These are phyloP conservation scores for Rhopalosiphum maidis DNA, from an alignment of 1,140 invertebrate genomes.

Conservation along the genomic window DNA sequence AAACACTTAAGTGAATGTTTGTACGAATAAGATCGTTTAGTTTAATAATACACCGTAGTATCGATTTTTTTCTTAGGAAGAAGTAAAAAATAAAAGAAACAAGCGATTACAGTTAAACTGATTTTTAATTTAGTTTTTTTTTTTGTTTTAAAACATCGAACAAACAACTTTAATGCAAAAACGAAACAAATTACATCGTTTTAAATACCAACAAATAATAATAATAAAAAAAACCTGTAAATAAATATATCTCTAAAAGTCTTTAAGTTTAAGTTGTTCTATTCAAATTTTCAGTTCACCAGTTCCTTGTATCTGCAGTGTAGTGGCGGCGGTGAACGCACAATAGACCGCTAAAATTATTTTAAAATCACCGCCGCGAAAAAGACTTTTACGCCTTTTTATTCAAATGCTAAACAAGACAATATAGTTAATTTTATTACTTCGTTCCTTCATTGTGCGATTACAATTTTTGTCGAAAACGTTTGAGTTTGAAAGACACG, in stretches of 20 bases:
- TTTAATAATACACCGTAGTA: neutral
- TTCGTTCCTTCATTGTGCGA: neutral
- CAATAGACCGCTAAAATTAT: neutral
- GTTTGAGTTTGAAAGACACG: neutral
- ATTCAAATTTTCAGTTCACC: neutral
- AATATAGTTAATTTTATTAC: constrained; percentile 21
- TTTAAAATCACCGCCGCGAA: neutral
- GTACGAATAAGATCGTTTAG: neutral
- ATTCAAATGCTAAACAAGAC: neutral
- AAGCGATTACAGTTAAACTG: neutral
- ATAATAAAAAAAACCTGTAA: neutral
- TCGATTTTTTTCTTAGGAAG: neutral
- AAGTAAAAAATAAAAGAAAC: neutral
- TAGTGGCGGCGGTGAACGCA: neutral
- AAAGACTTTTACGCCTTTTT: neutral
- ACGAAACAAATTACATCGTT: neutral
- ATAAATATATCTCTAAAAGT: constrained; percentile 2
- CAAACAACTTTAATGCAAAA: neutral
- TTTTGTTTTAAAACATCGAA: neutral
- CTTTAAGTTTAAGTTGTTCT: neutral
- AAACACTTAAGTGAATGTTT: neutral
- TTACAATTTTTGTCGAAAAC: neutral
- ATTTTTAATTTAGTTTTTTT: constrained; percentile 29
- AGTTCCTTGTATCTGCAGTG: neutral
- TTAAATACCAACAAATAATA: neutral